Conservation (phyloP, 2,888 invertebrate genomes). For the Neoitamus cyanurus region DNA sequence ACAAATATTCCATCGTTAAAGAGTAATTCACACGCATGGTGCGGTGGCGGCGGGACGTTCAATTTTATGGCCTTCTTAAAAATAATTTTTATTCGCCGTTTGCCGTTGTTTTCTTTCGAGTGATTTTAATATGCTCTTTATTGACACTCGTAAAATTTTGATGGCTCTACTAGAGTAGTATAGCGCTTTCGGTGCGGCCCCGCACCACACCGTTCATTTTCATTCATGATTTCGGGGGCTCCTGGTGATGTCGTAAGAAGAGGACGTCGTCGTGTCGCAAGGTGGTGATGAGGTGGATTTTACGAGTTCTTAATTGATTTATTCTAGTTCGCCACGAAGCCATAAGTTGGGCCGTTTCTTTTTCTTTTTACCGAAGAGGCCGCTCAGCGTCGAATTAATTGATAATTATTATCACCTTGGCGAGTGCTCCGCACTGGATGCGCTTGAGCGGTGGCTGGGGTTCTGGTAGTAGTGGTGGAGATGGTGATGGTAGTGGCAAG, state of each 20-base stretch:
- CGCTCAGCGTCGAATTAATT: background rate
- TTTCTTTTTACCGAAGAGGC: background rate
- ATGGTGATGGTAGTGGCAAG: background rate
- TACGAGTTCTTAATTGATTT: conserved; percentile 46
- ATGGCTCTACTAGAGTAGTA: conserved; percentile 43
- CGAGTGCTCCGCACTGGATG: background rate
- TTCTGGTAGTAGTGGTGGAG: background rate
- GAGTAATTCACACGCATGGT: conserved; percentile 21
- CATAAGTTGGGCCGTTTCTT: background rate
- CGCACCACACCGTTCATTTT: background rate
- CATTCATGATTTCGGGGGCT: conserved; percentile 21
- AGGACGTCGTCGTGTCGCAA: background rate
- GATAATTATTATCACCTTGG: conserved; percentile 33
- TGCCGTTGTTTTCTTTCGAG: conserved; percentile 38
- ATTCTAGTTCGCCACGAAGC: conserved; percentile 13
- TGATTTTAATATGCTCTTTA: conserved; percentile 45
- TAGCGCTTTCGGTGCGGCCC: background rate
- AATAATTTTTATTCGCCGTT: conserved; percentile 40
- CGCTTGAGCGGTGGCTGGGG: background rate
- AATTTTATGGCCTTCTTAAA: conserved; percentile 38
- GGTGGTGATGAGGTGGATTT: conserved; percentile 21
- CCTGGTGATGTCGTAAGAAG: background rate
- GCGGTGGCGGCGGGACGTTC: conserved; percentile 14
- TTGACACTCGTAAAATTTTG: conserved; percentile 46
- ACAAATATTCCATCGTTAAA: conserved; percentile 17